Base-by-base conservation (phyloP, 2,888 invertebrate species). In the Oscheius sp. region DNA sequence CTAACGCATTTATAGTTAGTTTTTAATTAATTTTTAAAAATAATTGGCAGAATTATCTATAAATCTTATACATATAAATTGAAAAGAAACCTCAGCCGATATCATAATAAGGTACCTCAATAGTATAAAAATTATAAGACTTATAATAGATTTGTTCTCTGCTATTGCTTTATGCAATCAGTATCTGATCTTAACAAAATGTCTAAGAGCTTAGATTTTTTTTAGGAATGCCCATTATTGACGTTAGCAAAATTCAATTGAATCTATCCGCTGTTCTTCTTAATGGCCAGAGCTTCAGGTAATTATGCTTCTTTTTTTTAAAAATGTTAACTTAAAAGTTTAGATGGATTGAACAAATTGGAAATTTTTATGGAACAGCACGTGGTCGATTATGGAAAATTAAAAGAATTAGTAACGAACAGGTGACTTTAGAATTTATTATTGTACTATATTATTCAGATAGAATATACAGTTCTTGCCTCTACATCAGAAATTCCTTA, bases 211-310 rank as follows among this genome's bases (percentile, higher is more conserved):
- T 17, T 20, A 42, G 8, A 17, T 42, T 42, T 8, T 8, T 3
- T 20, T 3, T 4, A 4, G 20, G 20, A 42, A 68, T 68, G 68
- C 61, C 68, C 10, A 33, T 61, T 17, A 23, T 68, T 23, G 48
- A 68, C 25, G 27, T 69, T 34, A 25, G 52, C 8, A 64, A 20
- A 23, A 20, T 31, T 20, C 53, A 69, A 27, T 31, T 69, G 23
- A 69, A 69, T 53, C 53, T 69, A 15, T 25, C 69, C 12, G 63
- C 69, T 12, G 69, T 69, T 29, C 53, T 69, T n/a, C 45, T 69
- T 8, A 69, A 69, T 33, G 69, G 69, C n/a, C 69, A 69, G 31
- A 64, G 64, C 34, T 69, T 69, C 53, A 69, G 69, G 69, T 69
- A 42, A 20, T 17, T 53, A 20, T 42, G 8, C 1, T 15, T 20